Conservation (phyloP, 2,888 invertebrate species). For the Drosophila ezoana region DNA sequence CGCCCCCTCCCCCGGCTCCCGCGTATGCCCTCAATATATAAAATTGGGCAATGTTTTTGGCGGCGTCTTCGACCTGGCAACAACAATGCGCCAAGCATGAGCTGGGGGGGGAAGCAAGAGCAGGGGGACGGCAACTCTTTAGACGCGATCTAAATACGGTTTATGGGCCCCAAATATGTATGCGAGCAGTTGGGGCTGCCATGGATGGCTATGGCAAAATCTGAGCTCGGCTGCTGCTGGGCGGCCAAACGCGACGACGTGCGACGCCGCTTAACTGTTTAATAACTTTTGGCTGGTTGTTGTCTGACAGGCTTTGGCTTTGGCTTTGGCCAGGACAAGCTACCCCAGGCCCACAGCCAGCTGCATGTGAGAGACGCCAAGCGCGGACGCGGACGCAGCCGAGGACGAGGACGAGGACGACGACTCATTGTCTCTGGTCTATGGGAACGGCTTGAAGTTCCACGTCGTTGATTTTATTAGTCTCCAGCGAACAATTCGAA, state of each 20-base stretch:
- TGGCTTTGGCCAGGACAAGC: no score
- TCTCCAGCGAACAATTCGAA: slow-evolving; percentile 85
- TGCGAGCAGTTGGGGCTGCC: slow-evolving; percentile 4
- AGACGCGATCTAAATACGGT: slow-evolving; percentile 60
- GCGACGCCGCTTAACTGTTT: slow-evolving; percentile 80
- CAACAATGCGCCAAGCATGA: slow-evolving; percentile 19
- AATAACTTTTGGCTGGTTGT: slow-evolving; percentile 71
- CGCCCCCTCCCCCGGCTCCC: no score
- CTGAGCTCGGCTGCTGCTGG: slow-evolving; percentile 41
- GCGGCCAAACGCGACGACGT: slow-evolving; percentile 76
- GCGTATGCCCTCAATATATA: slow-evolving; percentile 50
- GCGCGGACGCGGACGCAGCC: not conserved
- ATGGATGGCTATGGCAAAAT: slow-evolving; percentile 19
- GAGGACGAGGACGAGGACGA: slow-evolving; percentile 34
- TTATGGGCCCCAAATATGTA: slow-evolving; percentile 42
- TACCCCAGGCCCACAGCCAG: no score
- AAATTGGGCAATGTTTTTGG: slow-evolving; percentile 70
- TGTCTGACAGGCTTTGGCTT: slow-evolving; percentile 46
- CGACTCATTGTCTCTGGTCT: slow-evolving; percentile 77
- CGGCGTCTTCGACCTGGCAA: slow-evolving; percentile 66
- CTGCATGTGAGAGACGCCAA: slow-evolving; percentile 40
- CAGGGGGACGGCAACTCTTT: slow-evolving; percentile 55
- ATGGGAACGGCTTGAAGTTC: slow-evolving; percentile 83
- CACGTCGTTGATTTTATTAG: slow-evolving; percentile 85
- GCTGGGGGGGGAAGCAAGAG: not conserved